A percentile compares a stretch with the other conserved stretches of the same genome.
Conservation (phyloP, 1,140 invertebrate species). For the Helicorthomorpha holstii region DNA sequence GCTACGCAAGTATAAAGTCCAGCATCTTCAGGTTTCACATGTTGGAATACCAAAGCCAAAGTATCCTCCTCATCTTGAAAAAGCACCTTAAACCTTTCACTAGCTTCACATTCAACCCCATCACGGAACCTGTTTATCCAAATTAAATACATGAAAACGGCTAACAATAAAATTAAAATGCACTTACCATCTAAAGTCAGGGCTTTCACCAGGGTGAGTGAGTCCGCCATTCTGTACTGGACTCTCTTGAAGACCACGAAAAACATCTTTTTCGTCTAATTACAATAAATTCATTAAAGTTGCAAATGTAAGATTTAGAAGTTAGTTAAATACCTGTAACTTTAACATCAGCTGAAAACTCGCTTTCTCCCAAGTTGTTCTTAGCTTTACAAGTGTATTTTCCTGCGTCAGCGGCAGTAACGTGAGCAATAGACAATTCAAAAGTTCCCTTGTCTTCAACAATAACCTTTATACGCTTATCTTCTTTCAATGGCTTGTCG, state of each 20-base stretch:
- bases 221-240: constrained; percentile 21
- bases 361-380: constrained; percentile 64
- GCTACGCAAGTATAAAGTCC: constrained; percentile 89
- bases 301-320: not conserved
- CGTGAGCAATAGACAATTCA: constrained; percentile 72
- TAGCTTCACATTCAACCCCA: constrained; percentile 71
- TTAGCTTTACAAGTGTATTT: constrained; percentile 69
- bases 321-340: constrained; percentile 45
- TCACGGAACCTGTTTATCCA: constrained; percentile 50
- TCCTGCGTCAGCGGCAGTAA: constrained; percentile 62
- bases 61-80: constrained; percentile 82
- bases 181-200: constrained; percentile 56
- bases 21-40: constrained; percentile 81
- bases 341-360: constrained; percentile 53
- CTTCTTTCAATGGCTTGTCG: constrained; percentile 45
- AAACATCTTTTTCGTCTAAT: constrained; percentile 59
- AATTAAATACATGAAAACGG: not conserved
- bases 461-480: constrained; percentile 48
- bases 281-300: constrained; percentile 1
- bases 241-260: constrained; percentile 29
- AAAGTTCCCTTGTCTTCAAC: constrained; percentile 58
- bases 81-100: constrained; percentile 82
- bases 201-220: constrained; percentile 53
- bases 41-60: constrained; percentile 75
- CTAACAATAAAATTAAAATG: not conserved